A percentile compares a stretch with the other conserved stretches of the same genome.
Conservation (phyloP, 2,888 invertebrate species). For the Bombylius discolor region DNA sequence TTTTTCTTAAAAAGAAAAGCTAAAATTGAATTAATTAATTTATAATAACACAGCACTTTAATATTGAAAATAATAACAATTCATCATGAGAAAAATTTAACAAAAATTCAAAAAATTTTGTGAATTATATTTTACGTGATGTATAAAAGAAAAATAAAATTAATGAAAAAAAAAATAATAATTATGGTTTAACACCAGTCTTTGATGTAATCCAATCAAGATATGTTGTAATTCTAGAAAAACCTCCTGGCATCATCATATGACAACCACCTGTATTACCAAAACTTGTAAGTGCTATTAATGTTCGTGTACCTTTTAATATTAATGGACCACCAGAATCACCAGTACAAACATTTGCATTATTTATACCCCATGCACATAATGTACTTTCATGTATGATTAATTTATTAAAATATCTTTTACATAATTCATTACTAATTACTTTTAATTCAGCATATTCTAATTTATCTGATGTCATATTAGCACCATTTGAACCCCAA, state of each 20-base stretch:
- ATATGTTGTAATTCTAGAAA: constrained; percentile 30
- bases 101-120: not conserved
- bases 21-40: too few species aligned
- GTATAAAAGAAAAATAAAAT: too few species aligned
- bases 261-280: constrained; percentile 31
- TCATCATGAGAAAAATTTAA: too few species aligned
- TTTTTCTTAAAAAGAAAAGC: too few species aligned
- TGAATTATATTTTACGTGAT: too few species aligned
- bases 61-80: too few species aligned
- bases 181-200: constrained; percentile 20
- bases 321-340: constrained; percentile 36
- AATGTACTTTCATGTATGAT: constrained; percentile 28
- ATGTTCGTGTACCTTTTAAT: constrained; percentile 22
- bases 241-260: constrained; percentile 30
- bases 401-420: constrained; percentile 23
- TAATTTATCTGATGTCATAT: constrained; percentile 26
- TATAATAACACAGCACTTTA: too few species aligned
- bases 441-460: constrained; percentile 32
- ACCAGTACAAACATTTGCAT: constrained; percentile 30
- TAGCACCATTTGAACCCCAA: constrained; percentile 27
- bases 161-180: too few species aligned
- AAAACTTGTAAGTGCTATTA: constrained; percentile 35
- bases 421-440: constrained; percentile 29
- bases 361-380: constrained; percentile 31
- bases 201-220: constrained; percentile 31